A percentile compares a stretch with the other conserved stretches of the same genome.
Evolutionary conservation across 2,888 invertebrate species (phyloP).

Genomic region (Spicauda simplicius): DNA sequence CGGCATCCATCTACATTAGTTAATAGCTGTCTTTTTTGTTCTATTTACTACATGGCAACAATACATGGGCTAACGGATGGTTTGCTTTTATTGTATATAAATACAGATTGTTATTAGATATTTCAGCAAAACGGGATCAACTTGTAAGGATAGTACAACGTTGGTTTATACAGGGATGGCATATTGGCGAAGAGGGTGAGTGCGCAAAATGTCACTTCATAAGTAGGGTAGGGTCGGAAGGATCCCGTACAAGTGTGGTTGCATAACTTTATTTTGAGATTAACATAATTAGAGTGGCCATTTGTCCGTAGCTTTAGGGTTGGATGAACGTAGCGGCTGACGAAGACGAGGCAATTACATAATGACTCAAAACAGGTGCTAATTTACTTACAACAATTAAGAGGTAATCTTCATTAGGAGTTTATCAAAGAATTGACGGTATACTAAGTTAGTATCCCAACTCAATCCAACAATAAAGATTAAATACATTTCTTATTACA

Average conservation of each 20-base stretch:
- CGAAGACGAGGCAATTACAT: conserved; percentile 47
- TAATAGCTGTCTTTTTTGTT: too few relatives aligned
- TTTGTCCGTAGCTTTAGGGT: conserved; percentile 60
- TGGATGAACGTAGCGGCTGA: conserved; percentile 55
- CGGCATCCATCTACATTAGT: too few relatives aligned
- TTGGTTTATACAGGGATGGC: conserved; percentile 51
- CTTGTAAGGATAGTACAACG: conserved; percentile 46
- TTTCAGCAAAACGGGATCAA: conserved; percentile 27
- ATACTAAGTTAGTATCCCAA: too few relatives aligned
- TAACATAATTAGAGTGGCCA: conserved; percentile 78
- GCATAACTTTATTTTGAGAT: conserved; percentile 80
- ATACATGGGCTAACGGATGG: too few relatives aligned
- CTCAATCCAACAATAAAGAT: neutral
- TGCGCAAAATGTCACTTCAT: conserved; percentile 61
- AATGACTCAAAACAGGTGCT: conserved; percentile 61
- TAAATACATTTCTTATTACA: neutral
- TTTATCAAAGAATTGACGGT: conserved; percentile 2
- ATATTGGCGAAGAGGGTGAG: conserved; percentile 56
- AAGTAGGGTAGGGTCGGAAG: conserved; percentile 56
- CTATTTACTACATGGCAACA: too few relatives aligned
- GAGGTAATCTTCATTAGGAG: conserved; percentile 4
- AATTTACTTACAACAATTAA: conserved; percentile 44
- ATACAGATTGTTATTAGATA: conserved; percentile 16
- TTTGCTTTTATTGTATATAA: conserved; percentile 6
- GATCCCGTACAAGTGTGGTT: conserved; percentile 70